Conservation (phyloP, 2,113 vertebrate species). For the Collichthys lucidus region DNA sequence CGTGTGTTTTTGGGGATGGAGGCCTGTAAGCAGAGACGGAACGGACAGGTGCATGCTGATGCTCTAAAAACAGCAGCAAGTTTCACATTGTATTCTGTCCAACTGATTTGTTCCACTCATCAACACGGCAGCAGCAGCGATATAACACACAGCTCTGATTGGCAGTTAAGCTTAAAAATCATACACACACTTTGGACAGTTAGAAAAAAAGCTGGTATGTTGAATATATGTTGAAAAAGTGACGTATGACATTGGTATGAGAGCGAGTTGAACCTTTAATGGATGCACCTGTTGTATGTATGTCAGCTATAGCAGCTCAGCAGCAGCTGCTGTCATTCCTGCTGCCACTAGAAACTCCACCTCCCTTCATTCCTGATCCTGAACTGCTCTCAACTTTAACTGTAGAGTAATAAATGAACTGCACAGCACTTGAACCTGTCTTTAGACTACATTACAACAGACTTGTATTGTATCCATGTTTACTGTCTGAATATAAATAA, state of each 20-base stretch:
- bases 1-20: too few relatives aligned
- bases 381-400: not conserved
- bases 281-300: constrained; percentile 61
- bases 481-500: not conserved
- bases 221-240: too few relatives aligned
- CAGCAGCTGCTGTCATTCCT: constrained; percentile 61
- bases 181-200: too few relatives aligned
- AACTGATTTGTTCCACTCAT: not conserved
- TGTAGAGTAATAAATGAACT: too few relatives aligned
- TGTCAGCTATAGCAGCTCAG: constrained; percentile 21
- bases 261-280: not conserved
- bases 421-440: not conserved
- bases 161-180: not conserved
- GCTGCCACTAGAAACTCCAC: constrained; percentile 27
- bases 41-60: too few relatives aligned
- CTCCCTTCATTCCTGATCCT: constrained; percentile 5
- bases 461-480: not conserved
- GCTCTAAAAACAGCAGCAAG: not conserved
- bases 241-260: not conserved
- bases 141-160: not conserved
- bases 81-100: not conserved
- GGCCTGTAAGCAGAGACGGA: too few relatives aligned
- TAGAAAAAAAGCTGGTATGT: too few relatives aligned
- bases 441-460: not conserved
- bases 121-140: not conserved